These are phyloP conservation scores for Leucoptera coffeella DNA, from an alignment of 2,888 invertebrate species.

Conservation along the genomic window DNA sequence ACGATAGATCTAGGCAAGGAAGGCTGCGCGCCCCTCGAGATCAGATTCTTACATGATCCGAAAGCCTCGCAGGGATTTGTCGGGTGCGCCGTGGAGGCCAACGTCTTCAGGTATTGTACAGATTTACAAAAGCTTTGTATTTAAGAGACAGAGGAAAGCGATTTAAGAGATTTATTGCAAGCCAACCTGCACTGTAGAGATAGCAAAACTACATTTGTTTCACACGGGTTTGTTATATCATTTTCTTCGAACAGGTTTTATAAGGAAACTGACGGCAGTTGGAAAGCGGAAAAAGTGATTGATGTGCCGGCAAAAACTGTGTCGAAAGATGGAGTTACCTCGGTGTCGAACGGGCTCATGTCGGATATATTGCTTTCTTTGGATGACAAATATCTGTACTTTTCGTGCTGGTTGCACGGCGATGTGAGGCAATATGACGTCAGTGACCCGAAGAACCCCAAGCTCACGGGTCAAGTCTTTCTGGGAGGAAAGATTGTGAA, in stretches of 20 bases:
- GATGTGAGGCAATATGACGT: constrained; percentile 95
- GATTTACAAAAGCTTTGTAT: background rate
- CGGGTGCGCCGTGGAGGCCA: constrained; percentile 79
- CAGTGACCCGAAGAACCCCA: constrained; percentile 71
- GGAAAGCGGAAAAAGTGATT: constrained; percentile 83
- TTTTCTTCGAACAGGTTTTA: too few species aligned
- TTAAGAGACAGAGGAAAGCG: background rate
- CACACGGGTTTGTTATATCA: too few species aligned
- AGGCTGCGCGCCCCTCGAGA: constrained; percentile 84
- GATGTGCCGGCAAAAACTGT: constrained; percentile 76
- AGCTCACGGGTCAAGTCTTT: constrained; percentile 72
- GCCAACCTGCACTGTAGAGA: too few species aligned
- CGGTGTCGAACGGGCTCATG: constrained; percentile 74
- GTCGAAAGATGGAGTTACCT: constrained; percentile 59
- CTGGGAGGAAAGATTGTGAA: constrained; percentile 76
- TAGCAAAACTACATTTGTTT: too few species aligned
- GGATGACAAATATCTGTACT: constrained; percentile 88
- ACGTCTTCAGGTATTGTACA: constrained; percentile 62
- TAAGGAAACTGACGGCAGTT: constrained; percentile 57
- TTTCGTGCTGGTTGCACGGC: constrained; percentile 89
- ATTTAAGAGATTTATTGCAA: background rate
- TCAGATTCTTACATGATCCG: constrained; percentile 90
- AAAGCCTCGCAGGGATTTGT: constrained; percentile 81
- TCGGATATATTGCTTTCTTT: constrained; percentile 91
- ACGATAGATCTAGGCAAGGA: constrained; percentile 80